Conservation (phyloP, 1,140 invertebrate species). For the Xylocopa sonorina region DNA sequence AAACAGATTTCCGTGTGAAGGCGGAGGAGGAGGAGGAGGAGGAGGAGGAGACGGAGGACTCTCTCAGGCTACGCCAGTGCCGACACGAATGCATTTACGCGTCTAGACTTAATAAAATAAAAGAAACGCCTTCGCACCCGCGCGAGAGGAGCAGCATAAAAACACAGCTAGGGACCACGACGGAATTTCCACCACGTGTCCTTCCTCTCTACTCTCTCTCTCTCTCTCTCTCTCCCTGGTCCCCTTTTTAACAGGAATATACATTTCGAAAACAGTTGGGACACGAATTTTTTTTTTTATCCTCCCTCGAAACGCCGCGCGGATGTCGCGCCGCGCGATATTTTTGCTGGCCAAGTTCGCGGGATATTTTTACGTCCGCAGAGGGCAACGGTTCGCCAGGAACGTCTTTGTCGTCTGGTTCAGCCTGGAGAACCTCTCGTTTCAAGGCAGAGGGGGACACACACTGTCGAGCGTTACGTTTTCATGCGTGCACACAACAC, state of each 20-base stretch:
- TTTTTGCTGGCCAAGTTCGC: constrained; percentile 70
- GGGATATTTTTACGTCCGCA: constrained; percentile 79
- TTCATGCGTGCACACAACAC: constrained; percentile 40
- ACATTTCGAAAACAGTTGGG: no score
- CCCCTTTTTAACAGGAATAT: no score
- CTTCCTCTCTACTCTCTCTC: constrained; percentile 55
- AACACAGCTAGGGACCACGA: constrained; percentile 71
- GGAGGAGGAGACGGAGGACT: constrained; percentile 53
- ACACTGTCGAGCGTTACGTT: constrained; percentile 27
- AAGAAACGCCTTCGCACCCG: constrained; percentile 75
- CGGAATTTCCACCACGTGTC: constrained; percentile 73
- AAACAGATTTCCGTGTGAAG: constrained; percentile 20
- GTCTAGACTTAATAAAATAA: constrained; percentile 82
- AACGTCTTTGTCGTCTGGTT: constrained; percentile 63
- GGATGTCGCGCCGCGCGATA: constrained; percentile 36
- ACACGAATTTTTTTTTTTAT: no score
- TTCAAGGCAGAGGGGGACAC: not conserved
- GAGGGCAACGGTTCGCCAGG: constrained; percentile 76
- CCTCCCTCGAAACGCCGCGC: no score
- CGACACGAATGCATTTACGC: constrained; percentile 80
- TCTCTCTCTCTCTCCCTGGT: no score
- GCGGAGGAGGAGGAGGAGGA: constrained; percentile 46
- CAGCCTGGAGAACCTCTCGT: constrained; percentile 30
- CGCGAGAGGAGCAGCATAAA: constrained; percentile 70
- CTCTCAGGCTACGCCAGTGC: constrained; percentile 76